These are phyloP conservation scores for Bombus sibiricus DNA, from an alignment of 1,140 invertebrate genomes.

Conservation along the genomic window DNA sequence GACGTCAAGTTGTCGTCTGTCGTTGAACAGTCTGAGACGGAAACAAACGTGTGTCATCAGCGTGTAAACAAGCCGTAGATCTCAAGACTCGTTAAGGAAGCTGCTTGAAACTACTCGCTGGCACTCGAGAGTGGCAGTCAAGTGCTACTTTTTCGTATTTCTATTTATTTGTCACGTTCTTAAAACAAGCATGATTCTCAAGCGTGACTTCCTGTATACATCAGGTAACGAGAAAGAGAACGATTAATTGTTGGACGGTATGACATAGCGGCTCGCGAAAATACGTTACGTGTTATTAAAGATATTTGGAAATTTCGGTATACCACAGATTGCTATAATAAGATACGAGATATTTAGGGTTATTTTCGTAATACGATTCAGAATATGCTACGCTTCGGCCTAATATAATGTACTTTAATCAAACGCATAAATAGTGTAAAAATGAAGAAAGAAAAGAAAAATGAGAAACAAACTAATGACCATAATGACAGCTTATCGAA, in stretches of 20 bases:
- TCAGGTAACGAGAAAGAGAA: no score
- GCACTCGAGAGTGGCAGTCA: background rate
- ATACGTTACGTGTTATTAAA: no score
- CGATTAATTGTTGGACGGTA: background rate
- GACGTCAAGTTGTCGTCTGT: slow-evolving; percentile 63
- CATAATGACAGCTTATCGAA: no score
- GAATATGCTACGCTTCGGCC: no score
- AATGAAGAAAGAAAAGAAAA: fast-evolving
- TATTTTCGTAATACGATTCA: no score
- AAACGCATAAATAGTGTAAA: no score
- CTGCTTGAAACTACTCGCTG: slow-evolving; percentile 1
- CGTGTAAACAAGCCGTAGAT: slow-evolving; percentile 15
- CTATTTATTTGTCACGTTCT: slow-evolving; percentile 9
- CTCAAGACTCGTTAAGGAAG: background rate
- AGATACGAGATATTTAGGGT: no score
- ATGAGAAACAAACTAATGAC: fast-evolving
- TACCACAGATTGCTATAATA: fast-evolving
- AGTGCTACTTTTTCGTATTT: background rate
- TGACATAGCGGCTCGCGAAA: fast-evolving
- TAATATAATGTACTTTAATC: fast-evolving
- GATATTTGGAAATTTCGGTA: fast-evolving
- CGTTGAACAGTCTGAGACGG: slow-evolving; percentile 62
- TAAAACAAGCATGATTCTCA: background rate
- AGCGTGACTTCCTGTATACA: no score
- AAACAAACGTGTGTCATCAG: slow-evolving; percentile 36